These are phyloP conservation scores for Frieseomelitta varia DNA, from an alignment of 1,140 invertebrate genomes.

Conservation along the genomic window DNA sequence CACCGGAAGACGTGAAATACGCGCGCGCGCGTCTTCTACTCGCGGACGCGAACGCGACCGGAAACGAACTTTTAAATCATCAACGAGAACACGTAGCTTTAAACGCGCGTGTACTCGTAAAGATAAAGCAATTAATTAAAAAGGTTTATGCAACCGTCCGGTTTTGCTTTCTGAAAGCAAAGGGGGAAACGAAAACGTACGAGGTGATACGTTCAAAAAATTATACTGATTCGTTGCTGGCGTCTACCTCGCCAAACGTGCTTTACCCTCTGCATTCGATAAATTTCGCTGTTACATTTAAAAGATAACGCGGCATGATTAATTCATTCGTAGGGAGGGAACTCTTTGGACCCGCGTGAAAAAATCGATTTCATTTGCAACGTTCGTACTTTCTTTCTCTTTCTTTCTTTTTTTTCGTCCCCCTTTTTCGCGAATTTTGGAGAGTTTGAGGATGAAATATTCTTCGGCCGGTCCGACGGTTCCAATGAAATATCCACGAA, in stretches of 20 bases:
- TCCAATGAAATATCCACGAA: conserved; percentile 13
- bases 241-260: neutral
- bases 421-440: neutral
- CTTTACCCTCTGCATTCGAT: neutral
- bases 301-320: neutral
- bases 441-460: neutral
- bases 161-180: neutral
- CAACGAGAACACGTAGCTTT: neutral
- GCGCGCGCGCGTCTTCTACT: neutral
- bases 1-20: conserved; percentile 38
- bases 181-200: neutral
- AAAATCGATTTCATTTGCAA: neutral
- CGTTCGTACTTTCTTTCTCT: neutral
- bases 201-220: neutral
- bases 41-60: neutral
- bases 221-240: neutral
- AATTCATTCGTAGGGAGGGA: neutral
- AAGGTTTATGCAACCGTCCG: conserved; percentile 2
- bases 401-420: neutral
- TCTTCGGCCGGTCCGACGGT: neutral
- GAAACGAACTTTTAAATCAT: conserved; percentile 23
- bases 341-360: neutral
- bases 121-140: conserved; percentile 27
- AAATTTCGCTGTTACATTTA: neutral
- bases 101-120: conserved; percentile 7